These are phyloP conservation scores for Mus minutoides DNA, from an alignment of 2,797 vertebrate genomes.

Conservation along the genomic window DNA sequence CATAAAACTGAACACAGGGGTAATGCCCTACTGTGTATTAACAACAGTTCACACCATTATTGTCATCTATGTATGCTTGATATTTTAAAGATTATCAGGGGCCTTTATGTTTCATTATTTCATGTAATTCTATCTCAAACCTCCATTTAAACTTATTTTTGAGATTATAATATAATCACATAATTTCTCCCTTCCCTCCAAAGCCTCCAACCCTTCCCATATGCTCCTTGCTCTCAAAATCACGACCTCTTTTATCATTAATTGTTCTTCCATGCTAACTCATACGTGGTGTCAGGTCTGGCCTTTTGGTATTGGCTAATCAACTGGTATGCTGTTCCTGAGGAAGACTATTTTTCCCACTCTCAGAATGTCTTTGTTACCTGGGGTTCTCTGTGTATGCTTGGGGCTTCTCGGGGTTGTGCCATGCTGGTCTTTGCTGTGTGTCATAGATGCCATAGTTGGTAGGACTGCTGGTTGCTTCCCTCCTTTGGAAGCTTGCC, in stretches of 20 bases:
- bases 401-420: too few relatives aligned
- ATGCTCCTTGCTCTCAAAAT: neutral
- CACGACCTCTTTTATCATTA: neutral
- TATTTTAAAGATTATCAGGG: neutral
- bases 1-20: constrained; percentile 8
- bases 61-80: neutral
- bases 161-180: neutral
- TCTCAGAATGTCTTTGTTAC: neutral
- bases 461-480: neutral
- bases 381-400: neutral
- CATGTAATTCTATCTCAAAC: neutral
- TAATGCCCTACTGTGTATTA: neutral
- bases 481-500: neutral
- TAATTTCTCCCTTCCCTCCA: neutral
- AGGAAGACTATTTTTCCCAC: neutral
- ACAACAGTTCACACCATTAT: neutral
- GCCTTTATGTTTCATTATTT: neutral
- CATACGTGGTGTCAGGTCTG: neutral
- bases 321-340: neutral
- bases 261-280: neutral
- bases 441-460: neutral
- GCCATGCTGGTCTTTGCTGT: neutral
- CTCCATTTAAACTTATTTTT: neutral
- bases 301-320: neutral
- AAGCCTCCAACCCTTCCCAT: neutral